These are phyloP conservation scores for Dinomys branickii DNA, from an alignment of 2,113 vertebrate species.

Conservation along the genomic window DNA sequence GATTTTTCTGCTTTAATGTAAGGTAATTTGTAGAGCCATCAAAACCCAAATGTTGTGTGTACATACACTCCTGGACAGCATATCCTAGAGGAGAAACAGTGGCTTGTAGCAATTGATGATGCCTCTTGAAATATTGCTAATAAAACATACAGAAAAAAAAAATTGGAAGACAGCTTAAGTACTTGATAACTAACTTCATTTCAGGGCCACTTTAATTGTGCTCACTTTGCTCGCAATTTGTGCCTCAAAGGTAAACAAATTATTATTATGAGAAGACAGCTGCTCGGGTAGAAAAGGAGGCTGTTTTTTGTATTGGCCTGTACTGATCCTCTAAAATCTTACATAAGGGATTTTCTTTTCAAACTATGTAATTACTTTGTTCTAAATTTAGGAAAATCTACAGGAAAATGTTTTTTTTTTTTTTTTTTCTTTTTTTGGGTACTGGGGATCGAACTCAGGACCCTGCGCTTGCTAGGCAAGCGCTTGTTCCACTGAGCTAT, in stretches of 20 bases:
- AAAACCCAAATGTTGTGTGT: neutral
- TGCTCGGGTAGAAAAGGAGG: conserved; percentile 30
- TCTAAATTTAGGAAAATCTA: neutral
- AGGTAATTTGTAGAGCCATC: conserved; percentile 45
- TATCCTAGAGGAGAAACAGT: neutral
- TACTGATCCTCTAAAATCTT: conserved; percentile 32
- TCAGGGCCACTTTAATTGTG: neutral
- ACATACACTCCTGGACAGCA: neutral
- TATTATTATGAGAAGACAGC: neutral
- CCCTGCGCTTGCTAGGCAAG: too few relatives aligned
- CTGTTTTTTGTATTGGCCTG: neutral
- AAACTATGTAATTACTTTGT: neutral
- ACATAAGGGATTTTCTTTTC: neutral
- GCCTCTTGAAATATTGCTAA: neutral
- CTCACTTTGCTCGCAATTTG: neutral
- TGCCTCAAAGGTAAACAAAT: conserved; percentile 5
- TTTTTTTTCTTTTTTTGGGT: too few relatives aligned
- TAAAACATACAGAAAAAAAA: neutral
- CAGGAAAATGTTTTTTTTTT: neutral
- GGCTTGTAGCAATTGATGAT: neutral
- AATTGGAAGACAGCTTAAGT: neutral
- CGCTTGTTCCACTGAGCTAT: too few relatives aligned
- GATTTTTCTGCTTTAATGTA: conserved; percentile 55
- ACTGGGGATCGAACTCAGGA: too few relatives aligned
- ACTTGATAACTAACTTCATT: neutral